Evolutionary conservation across 2,113 vertebrate species (phyloP), one percentile per base, ranked within the genome.

Genomic region (Morone chrysops): DNA sequence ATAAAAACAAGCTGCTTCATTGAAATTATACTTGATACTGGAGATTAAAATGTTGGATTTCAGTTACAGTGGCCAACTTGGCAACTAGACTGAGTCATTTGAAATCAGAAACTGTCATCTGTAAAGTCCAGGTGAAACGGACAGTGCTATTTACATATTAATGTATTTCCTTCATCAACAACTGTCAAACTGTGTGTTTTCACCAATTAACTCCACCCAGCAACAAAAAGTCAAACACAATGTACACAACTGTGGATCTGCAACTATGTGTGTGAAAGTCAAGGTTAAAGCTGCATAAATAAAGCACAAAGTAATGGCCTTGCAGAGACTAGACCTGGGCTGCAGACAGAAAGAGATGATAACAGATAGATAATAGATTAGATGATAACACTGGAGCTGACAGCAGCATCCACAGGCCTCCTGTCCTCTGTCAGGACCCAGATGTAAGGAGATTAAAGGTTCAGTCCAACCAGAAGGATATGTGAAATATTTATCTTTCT

Each of bases 251-350:
- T 38, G 48, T 51, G 41, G 13, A 11, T 63, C 68, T 50, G 40
- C 14, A 6, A 40, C 1, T 0, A 6, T 57, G 66, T 85, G 80
- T 80, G 63, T 76, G 53, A 66, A 80, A 74, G 82, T 76, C 83
- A 90, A 88, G 87, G 89, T 87, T 82, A 86, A 79, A 48, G 75
- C 83, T 74, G 83, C 68, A 71, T 80, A 70, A 69, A 78, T 66
- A 75, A 80, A 56, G 25, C 60, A 51, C 36, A 82, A 62, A 82
- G 25, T 81, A 60, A 66, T 79, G 68, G 7, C 75, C 50, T 22
- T 13, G 69, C 67, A 72, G 54, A 85, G 76, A 40, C n/a, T 6
- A 62, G 4, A 78, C 75, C 11, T n/a, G 43, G 56, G 67, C n/a
- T 59, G 51, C 16, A 38, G 68, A 69, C 53, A 43, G 66, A 56